These are phyloP conservation scores for Galagoides demidoff DNA, from an alignment of 2,797 vertebrate genomes.

Conservation along the genomic window DNA sequence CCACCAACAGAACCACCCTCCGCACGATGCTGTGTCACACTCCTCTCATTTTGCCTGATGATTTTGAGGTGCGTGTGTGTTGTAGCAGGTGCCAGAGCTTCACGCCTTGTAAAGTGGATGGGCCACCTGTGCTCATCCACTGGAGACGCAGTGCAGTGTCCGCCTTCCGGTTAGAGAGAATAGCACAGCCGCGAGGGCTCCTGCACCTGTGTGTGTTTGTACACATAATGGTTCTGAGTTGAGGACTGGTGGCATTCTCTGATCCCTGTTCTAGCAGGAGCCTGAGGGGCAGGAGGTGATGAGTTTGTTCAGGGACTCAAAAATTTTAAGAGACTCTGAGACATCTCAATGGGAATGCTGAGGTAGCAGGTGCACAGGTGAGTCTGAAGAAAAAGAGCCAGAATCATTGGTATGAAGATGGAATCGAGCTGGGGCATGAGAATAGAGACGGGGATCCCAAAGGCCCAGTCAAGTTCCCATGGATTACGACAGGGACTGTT, in stretches of 20 bases:
- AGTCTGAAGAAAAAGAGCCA: background rate
- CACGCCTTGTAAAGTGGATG: no score
- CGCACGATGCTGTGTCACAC: no score
- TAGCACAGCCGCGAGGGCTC: background rate
- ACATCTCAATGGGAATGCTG: background rate
- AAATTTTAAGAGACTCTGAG: background rate
- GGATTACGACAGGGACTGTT: rapidly evolving
- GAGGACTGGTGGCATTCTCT: background rate
- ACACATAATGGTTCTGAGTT: background rate
- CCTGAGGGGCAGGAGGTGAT: background rate
- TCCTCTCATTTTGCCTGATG: no score
- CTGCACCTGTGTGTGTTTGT: background rate
- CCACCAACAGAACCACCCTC: no score
- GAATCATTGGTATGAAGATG: no score
- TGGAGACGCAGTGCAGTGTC: no score
- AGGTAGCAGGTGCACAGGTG: background rate
- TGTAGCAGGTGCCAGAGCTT: no score
- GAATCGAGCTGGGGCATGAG: background rate
- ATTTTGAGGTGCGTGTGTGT: no score
- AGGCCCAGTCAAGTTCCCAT: no score
- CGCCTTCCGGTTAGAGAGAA: background rate
- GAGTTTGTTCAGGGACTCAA: background rate
- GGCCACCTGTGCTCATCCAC: no score
- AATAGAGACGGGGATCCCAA: background rate
- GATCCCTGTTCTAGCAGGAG: background rate